These are phyloP conservation scores for Eulemur coronatus DNA, from an alignment of 2,797 vertebrate genomes.

Conservation along the genomic window DNA sequence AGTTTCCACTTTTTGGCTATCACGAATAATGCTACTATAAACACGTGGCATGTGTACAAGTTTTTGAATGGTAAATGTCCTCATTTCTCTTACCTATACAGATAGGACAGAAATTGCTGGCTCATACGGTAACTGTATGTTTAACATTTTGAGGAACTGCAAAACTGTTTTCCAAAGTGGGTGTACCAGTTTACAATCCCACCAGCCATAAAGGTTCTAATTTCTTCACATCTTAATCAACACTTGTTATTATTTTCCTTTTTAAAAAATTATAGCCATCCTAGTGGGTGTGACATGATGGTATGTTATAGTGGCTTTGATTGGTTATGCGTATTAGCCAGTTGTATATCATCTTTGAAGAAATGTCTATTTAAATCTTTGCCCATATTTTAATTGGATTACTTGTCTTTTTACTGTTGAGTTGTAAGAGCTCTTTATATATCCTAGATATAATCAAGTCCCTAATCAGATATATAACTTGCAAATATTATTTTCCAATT, in stretches of 20 bases:
- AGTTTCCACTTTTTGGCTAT: background rate
- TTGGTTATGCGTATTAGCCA: background rate
- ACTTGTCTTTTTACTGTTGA: background rate
- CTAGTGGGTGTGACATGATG: background rate
- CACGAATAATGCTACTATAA: background rate
- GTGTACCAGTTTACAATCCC: background rate
- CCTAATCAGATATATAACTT: background rate
- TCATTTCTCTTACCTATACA: background rate
- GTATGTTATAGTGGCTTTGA: background rate
- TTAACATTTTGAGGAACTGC: background rate
- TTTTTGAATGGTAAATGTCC: background rate
- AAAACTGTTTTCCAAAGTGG: background rate
- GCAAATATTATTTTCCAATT: background rate
- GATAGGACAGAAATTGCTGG: background rate
- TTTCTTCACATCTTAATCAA: background rate
- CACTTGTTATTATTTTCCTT: background rate
- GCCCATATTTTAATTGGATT: background rate
- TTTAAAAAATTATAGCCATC: background rate
- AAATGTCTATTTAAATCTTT: background rate
- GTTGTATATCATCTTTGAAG: background rate
- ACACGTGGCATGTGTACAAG: background rate
- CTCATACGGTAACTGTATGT: background rate
- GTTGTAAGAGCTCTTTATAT: background rate
- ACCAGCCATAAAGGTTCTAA: background rate
- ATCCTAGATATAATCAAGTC: background rate